A percentile compares a stretch with the other conserved stretches of the same genome.
Evolutionary conservation across 2,797 vertebrate genomes (phyloP).

Genomic region (Numenius phaeopus): DNA sequence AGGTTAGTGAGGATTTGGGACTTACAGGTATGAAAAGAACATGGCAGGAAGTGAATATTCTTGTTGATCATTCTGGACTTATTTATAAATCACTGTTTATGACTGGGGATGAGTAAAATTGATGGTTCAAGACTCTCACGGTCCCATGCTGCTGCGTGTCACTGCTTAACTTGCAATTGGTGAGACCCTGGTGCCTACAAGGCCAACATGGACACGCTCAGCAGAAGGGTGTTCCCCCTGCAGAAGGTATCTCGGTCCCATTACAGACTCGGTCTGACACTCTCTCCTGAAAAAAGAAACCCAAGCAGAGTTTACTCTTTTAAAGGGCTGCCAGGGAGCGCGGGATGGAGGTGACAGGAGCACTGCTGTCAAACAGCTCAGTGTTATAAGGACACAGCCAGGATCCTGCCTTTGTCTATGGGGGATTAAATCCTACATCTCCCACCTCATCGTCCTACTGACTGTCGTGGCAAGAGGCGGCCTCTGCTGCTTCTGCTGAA

Average conservation of each 20-base stretch:
- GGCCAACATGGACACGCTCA: accelerated
- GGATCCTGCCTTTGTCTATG: neutral
- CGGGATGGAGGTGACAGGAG: neutral
- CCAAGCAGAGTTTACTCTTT: neutral
- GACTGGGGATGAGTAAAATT: neutral
- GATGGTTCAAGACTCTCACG: neutral
- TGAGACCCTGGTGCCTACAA: accelerated
- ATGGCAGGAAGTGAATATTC: neutral
- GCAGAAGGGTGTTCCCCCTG: neutral
- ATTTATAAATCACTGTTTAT: neutral
- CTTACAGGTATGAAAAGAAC: neutral
- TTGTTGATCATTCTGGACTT: neutral
- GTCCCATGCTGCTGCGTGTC: neutral
- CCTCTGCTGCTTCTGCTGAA: neutral
- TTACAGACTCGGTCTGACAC: neutral
- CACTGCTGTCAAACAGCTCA: neutral
- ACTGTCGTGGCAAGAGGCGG: neutral
- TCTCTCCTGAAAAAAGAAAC: neutral
- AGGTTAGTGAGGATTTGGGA: neutral
- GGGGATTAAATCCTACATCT: neutral
- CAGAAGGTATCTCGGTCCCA: neutral
- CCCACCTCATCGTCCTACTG: neutral
- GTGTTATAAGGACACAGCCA: neutral
- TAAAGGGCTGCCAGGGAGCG: neutral
- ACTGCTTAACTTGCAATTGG: neutral